A percentile compares a stretch with the other conserved stretches of the same genome.
These are phyloP conservation scores for Terrapene triunguis DNA, from an alignment of 2,113 vertebrate genomes.

Conservation along the genomic window DNA sequence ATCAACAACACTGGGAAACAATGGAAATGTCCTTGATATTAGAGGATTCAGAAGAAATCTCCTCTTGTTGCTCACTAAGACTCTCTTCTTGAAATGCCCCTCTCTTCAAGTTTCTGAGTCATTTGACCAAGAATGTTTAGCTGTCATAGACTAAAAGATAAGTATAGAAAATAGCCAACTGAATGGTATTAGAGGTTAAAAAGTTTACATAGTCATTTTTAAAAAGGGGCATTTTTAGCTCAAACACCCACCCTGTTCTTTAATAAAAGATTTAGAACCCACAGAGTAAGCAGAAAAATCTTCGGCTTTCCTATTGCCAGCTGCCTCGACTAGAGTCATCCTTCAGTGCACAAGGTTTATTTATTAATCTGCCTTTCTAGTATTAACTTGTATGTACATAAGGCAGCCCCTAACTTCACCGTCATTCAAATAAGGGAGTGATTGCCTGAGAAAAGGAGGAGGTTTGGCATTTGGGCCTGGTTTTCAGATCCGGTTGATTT, in stretches of 20 bases:
- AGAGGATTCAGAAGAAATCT: neutral
- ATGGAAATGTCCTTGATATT: too few species aligned
- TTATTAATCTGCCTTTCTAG: constrained; percentile 64
- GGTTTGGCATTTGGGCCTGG: neutral
- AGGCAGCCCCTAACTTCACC: neutral
- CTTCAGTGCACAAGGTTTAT: constrained; percentile 55
- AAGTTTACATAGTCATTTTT: neutral
- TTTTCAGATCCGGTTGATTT: neutral
- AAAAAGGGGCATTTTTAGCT: neutral
- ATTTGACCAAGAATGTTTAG: neutral
- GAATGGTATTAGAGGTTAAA: neutral
- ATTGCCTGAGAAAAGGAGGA: neutral
- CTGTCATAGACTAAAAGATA: neutral
- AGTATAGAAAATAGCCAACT: neutral
- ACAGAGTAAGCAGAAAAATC: neutral
- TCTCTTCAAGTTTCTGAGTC: neutral
- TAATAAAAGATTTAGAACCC: neutral
- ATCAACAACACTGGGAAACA: neutral
- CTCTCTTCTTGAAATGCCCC: neutral
- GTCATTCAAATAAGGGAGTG: neutral
- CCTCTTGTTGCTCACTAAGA: neutral
- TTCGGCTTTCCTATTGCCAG: neutral
- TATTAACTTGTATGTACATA: constrained; percentile 43
- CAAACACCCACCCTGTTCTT: neutral
- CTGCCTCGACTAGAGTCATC: neutral